Percentiles rank a stretch among this genome's conserved stretches.
These are phyloP conservation scores for Spea hammondii DNA, from an alignment of 2,797 vertebrate genomes.

Conservation along the genomic window DNA sequence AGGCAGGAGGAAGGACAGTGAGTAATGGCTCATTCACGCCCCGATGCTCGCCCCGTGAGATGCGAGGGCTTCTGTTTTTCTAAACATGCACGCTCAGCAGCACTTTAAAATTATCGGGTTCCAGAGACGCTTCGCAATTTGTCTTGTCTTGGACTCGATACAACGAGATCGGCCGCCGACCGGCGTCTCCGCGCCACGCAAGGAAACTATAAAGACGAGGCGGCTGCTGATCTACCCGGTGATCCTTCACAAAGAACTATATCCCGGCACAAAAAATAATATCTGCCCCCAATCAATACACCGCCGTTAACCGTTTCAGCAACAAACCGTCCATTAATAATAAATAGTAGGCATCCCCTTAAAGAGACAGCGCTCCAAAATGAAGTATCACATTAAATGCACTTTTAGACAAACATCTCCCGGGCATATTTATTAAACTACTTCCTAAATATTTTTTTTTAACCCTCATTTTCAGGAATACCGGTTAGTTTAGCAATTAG, in stretches of 20 bases:
- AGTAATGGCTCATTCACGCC: slow-evolving; percentile 14
- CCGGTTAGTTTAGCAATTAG: too few species aligned
- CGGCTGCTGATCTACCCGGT: not conserved
- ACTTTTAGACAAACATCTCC: too few species aligned
- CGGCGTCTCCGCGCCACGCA: not conserved
- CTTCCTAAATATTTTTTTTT: too few species aligned
- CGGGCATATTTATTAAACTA: too few species aligned
- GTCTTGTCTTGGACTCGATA: slow-evolving; percentile 11
- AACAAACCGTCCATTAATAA: too few species aligned
- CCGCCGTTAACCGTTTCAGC: too few species aligned
- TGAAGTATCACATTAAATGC: too few species aligned
- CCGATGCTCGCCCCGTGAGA: slow-evolving; percentile 2
- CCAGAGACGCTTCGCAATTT: slow-evolving; percentile 21
- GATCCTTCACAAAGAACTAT: not conserved
- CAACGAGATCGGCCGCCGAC: not conserved
- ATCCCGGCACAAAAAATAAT: not conserved
- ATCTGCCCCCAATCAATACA: too few species aligned
- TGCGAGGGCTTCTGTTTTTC: slow-evolving; percentile 15
- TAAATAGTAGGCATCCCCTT: too few species aligned
- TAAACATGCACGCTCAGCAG: slow-evolving; percentile 39
- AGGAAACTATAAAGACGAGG: not conserved
- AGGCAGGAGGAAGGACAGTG: slow-evolving; percentile 16
- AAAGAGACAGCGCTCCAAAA: too few species aligned
- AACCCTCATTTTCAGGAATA: too few species aligned
- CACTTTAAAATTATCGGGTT: slow-evolving; percentile 16